Evolutionary conservation across 1,140 invertebrate species (phyloP), one percentile per base, ranked within the genome.

Genomic region (Drosophila kanapiae): DNA sequence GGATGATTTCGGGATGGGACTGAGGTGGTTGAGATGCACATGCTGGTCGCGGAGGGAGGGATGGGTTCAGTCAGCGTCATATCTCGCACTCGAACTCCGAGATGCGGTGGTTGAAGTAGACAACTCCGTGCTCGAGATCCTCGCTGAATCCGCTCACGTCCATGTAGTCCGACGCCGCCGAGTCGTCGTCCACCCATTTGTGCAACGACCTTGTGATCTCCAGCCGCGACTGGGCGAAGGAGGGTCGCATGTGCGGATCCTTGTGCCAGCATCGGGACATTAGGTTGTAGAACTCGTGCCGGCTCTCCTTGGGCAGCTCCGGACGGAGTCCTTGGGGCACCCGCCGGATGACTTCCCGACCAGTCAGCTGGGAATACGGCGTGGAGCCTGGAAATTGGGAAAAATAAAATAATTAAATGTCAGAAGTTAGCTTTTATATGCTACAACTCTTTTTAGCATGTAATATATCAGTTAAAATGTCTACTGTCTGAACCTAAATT

Each of bases 291-390:
- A 97, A 94, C 87, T 96, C 95, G 48, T 95, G 95, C 60, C 95
- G 94, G 88, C 96, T 97, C 92, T 97, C 96, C 42, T 95, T 94
- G 2, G 96, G 96, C 68, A 96, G 94, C 75, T 97, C 96, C 8
- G 97, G 94, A 4, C 96, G 94, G 84, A 96, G 95, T 35, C 96
- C 96, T 72, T 96, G 96, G 14, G 96, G 95, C 45, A 97, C 96
- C 48, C 95, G 94, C 3, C 96, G 93, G 92, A 97, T 95, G 13
- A 97, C 96, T 88, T 97, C 96, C 2, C 96, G 94, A 0, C 96
- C 96, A 18, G 95, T 95, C 94, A 97, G 95, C 45, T 96, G 95
- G 23, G 96, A 96, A 91, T 97, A 97, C 2, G 96, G 96, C 80
- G 96, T 97, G 23, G 96, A 97, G 63, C 96, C 96, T 97, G 72